phyloP scores from a whole-genome alignment of 1,140 invertebrate species.

The Pinna nobilis region DNA sequence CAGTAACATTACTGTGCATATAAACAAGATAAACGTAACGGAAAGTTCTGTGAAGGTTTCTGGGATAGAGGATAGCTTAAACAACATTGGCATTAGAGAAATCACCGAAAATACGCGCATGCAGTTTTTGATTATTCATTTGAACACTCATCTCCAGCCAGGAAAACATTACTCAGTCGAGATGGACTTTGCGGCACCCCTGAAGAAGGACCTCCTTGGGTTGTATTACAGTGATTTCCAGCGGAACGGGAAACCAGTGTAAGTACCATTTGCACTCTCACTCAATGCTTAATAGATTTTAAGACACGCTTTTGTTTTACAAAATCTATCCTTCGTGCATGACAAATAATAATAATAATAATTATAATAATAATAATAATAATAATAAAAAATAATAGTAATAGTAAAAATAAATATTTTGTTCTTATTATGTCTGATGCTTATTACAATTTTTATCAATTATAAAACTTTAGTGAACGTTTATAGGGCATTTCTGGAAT shows the following conservation, averaged over 20 bases:
- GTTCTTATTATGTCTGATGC: too few relatives aligned
- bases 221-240: conserved; percentile 64
- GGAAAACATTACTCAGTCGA: conserved; percentile 80
- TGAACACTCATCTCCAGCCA: conserved; percentile 76
- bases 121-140: conserved; percentile 81
- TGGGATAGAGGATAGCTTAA: not conserved
- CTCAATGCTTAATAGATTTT: not conserved
- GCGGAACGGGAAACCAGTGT: conserved; percentile 46
- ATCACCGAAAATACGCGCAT: conserved; percentile 77
- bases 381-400: too few relatives aligned
- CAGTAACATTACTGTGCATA: conserved; percentile 82
- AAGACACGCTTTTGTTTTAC: not conserved
- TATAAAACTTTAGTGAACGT: too few relatives aligned
- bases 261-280: conserved; percentile 27
- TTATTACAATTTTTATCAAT: too few relatives aligned
- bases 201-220: conserved; percentile 82
- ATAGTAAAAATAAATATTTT: too few relatives aligned
- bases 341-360: not conserved
- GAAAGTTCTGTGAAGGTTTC: conserved; percentile 14
- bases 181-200: conserved; percentile 81
- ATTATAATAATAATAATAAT: too few relatives aligned
- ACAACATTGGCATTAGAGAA: conserved; percentile 1
- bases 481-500: not conserved
- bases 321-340: not conserved
- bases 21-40: conserved; percentile 61